Evolutionary conservation across 2,888 invertebrate species (phyloP).

Genomic region (Drosophila meridionalis): DNA sequence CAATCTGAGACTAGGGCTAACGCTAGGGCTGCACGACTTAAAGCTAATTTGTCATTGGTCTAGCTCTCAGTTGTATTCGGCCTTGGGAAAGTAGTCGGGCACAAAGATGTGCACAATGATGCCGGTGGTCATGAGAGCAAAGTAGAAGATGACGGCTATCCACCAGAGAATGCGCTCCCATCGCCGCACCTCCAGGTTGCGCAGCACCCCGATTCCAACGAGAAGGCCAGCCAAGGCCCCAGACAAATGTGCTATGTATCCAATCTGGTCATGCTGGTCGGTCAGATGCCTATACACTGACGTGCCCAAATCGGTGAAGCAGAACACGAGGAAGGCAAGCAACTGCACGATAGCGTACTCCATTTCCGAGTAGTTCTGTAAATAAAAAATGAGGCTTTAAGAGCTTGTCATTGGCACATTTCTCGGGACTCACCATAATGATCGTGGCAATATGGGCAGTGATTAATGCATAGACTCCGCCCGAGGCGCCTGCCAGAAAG

Average conservation of each 20-base stretch:
- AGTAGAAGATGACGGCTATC: slow-evolving; percentile 90
- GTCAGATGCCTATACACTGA: slow-evolving; percentile 95
- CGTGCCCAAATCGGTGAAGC: slow-evolving; percentile 93
- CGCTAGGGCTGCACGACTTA: slow-evolving; percentile 36
- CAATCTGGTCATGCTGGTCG: slow-evolving; percentile 91
- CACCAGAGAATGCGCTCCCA: slow-evolving; percentile 94
- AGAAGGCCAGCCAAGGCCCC: slow-evolving; percentile 94
- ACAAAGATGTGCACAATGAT: slow-evolving; percentile 90
- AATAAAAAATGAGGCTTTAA: slow-evolving; percentile 38
- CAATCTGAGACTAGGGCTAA: slow-evolving; percentile 40
- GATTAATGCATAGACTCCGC: slow-evolving; percentile 97
- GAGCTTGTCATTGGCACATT: neutral
- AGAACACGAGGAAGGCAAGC: slow-evolving; percentile 92
- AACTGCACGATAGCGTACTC: slow-evolving; percentile 95
- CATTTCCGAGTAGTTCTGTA: slow-evolving; percentile 98
- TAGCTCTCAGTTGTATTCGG: slow-evolving; percentile 70
- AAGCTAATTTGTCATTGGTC: slow-evolving; percentile 33
- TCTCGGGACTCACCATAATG: slow-evolving; percentile 87
- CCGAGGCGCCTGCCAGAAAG: slow-evolving; percentile 96
- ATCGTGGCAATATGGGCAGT: slow-evolving; percentile 97
- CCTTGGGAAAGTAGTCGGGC: slow-evolving; percentile 86
- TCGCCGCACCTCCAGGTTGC: slow-evolving; percentile 91
- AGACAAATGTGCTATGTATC: slow-evolving; percentile 97
- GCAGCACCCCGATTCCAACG: slow-evolving; percentile 93
- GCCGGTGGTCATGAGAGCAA: slow-evolving; percentile 89